Conservation (phyloP, 2,888 invertebrate genomes). For the Ochropacha duplaris region DNA sequence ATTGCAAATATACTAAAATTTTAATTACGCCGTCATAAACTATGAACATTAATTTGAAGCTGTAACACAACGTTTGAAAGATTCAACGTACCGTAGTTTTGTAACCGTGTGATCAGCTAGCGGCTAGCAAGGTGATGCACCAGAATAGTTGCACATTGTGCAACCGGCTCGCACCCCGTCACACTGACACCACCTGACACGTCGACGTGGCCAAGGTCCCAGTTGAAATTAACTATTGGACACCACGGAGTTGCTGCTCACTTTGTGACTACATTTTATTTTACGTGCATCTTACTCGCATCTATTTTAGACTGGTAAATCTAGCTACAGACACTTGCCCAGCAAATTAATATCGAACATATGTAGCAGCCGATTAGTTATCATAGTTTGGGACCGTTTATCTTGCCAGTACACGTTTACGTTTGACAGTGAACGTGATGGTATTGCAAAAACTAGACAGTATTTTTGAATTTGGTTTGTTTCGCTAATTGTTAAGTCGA, state of each 20-base stretch:
- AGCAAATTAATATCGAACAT: conserved; percentile 1
- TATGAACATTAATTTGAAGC: background rate
- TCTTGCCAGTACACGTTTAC: conserved; percentile 4
- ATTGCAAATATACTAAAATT: too few relatives aligned
- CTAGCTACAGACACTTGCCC: background rate
- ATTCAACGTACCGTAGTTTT: conserved; percentile 15
- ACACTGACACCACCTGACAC: conserved; percentile 33
- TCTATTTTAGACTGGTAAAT: background rate
- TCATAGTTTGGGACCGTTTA: background rate
- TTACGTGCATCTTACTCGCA: background rate
- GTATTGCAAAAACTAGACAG: background rate
- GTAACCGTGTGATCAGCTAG: conserved; percentile 31
- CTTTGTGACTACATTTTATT: background rate
- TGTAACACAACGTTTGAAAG: background rate
- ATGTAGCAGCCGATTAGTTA: background rate
- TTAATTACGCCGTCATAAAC: background rate
- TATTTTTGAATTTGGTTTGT: background rate
- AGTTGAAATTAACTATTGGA: conserved; percentile 41
- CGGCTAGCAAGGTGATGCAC: conserved; percentile 53
- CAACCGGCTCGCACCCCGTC: conserved; percentile 34
- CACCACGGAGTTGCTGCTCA: conserved; percentile 24
- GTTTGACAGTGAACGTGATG: background rate
- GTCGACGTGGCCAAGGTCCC: conserved; percentile 49
- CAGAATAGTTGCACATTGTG: conserved; percentile 61
- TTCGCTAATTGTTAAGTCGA: background rate